Conservation (phyloP, 2,888 invertebrate species). For the Perdita meconis region DNA sequence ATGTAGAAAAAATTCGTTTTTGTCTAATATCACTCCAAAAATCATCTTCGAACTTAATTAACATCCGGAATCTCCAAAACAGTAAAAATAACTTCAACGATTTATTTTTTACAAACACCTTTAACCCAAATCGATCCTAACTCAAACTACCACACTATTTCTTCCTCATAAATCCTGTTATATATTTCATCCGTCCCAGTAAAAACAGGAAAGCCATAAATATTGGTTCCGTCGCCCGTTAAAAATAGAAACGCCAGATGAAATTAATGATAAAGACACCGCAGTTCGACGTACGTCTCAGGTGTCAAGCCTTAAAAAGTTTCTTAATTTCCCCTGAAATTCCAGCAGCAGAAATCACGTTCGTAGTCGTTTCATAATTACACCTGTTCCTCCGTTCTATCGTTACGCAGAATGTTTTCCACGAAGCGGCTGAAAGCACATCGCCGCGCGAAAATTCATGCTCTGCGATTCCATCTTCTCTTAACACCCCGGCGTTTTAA, state of each 20-base stretch:
- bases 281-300: background rate
- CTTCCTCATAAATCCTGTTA: too few species aligned
- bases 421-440: conserved; percentile 31
- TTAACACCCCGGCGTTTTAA: conserved; percentile 40
- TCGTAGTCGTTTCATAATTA: conserved; percentile 25
- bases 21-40: too few species aligned
- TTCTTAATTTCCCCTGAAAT: conserved; percentile 26
- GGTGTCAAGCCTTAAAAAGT: conserved; percentile 18
- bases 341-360: conserved; percentile 16
- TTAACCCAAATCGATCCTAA: too few species aligned
- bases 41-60: too few species aligned
- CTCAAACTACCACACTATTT: too few species aligned
- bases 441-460: conserved; percentile 26
- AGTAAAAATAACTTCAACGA: too few species aligned
- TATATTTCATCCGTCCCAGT: too few species aligned
- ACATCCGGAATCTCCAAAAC: too few species aligned
- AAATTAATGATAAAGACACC: background rate
- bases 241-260: background rate
- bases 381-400: conserved; percentile 14
- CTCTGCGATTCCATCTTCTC: conserved; percentile 35
- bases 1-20: too few species aligned
- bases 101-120: too few species aligned
- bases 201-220: background rate
- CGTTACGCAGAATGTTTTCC: conserved; percentile 42
- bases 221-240: background rate